Conservation (phyloP, 1,140 invertebrate genomes). For the Procambarus clarkii region DNA sequence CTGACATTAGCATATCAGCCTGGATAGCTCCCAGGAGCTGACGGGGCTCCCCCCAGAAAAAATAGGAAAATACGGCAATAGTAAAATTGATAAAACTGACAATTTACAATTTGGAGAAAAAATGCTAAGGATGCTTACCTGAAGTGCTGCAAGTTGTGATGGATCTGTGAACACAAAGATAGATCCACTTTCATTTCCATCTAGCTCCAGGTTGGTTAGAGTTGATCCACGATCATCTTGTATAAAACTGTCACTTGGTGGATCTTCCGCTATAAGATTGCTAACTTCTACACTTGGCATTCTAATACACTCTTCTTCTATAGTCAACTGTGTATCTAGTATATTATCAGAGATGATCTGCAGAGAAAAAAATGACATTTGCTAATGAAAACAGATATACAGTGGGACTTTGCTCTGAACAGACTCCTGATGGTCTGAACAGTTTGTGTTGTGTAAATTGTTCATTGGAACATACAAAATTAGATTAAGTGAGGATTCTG, state of each 20-base stretch:
- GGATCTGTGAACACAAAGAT: constrained; percentile 61
- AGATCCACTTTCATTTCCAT: constrained; percentile 40
- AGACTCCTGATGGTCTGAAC: no score
- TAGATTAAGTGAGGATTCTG: no score
- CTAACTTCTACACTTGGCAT: constrained; percentile 36
- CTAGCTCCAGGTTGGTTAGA: constrained; percentile 46
- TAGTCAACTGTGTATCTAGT: constrained; percentile 27
- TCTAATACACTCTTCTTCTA: constrained; percentile 28
- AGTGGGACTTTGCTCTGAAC: no score
- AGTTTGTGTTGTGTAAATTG: no score
- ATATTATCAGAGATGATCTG: constrained; percentile 43
- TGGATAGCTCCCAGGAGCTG: no score
- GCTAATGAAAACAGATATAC: no score
- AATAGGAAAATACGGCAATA: no score
- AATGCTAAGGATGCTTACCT: constrained; percentile 15
- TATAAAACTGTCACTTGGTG: constrained; percentile 17
- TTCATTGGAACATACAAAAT: no score
- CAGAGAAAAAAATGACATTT: background rate
- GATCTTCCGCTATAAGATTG: constrained; percentile 11
- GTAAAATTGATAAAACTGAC: no score
- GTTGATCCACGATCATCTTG: constrained; percentile 27
- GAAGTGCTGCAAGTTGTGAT: constrained; percentile 53
- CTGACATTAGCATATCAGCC: no score
- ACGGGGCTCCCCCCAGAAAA: no score
- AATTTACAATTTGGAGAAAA: no score